Base-by-base conservation (phyloP, 2,888 invertebrate species). In the Salticus scenicus region DNA sequence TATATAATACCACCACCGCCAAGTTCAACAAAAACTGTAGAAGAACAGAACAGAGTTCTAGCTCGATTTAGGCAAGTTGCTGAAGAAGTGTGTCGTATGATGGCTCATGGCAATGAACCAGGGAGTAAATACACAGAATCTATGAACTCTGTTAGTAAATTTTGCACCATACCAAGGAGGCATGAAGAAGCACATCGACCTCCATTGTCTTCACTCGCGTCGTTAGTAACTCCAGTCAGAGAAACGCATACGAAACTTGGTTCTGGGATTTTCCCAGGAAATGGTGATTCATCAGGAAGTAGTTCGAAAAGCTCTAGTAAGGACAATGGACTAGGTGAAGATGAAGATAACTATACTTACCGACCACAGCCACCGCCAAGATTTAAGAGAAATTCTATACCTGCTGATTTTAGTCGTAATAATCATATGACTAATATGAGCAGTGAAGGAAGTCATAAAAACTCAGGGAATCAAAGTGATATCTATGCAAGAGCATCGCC, bases 1-100 rank as follows among this genome's bases (percentile, higher is more conserved):
- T 96, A 94, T 89, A 96, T 96, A 87, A 96, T 96, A 90, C 95
- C 95, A 31, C 95, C 95, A 4, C 95, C 95, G 0, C 95, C 95
- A 5, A 86, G 80, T 12, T 88, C 88, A 10, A 88, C 85, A 17
- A 74, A 87, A 27, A 74, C 51, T 14, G 78, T 80, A 14, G 81
- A 88, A 75, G 84, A 86, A 64, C 88, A 89, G 51, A 87, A 88
- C 66, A 83, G 89, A 64, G 88, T 89, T 28, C 88, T 89, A 33
- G 88, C 88, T 7, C 66, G 88, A n/a, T 88, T 89, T 31, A 88
- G 89, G 47, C 84, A 88, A 67, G 89, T 88, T 8, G 89, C 89
- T 1, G 89, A 88, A 37, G 89, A 89, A 64, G 87, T 89, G 5
- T 84, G 87, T 20, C 87, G 87, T 71, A 89, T 89, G 78, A 88